These are phyloP conservation scores for Proctacanthus coquilletti DNA, from an alignment of 1,140 invertebrate genomes.

Conservation along the genomic window DNA sequence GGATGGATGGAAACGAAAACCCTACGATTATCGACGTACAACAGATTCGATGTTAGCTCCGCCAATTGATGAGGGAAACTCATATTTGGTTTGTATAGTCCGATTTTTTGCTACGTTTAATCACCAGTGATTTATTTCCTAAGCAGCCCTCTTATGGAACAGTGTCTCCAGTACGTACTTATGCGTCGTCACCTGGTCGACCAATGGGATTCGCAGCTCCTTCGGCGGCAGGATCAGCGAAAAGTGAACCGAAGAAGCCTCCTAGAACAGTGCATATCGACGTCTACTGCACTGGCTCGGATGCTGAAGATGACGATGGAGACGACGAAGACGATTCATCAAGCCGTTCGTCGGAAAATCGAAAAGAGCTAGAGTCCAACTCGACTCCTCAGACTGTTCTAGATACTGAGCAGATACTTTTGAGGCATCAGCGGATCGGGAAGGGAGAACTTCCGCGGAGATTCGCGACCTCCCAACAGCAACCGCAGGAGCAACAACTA, in stretches of 20 bases:
- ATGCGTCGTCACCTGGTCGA: too few species aligned
- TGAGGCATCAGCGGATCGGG: slow-evolving; percentile 38
- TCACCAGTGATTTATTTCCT: too few species aligned
- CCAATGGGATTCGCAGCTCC: slow-evolving; percentile 8
- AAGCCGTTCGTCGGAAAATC: slow-evolving; percentile 11
- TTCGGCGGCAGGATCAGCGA: slow-evolving; percentile 11
- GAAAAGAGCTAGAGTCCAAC: slow-evolving; percentile 22
- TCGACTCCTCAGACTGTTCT: slow-evolving; percentile 47
- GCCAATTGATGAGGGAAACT: slow-evolving; percentile 20
- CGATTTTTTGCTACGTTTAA: slow-evolving; percentile 3
- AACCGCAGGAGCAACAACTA: slow-evolving; percentile 8
- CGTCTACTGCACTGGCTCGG: slow-evolving; percentile 59
- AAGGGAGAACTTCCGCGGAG: slow-evolving; percentile 31
- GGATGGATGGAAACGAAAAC: slow-evolving; percentile 6
- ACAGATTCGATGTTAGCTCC: slow-evolving; percentile 10
- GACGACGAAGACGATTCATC: slow-evolving; percentile 23
- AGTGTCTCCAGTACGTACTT: too few species aligned
- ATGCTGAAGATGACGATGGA: slow-evolving; percentile 37
- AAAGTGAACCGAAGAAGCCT: slow-evolving; percentile 34
- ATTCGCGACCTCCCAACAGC: slow-evolving; percentile 6
- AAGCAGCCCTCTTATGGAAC: not conserved
- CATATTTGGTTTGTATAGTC: slow-evolving; percentile 18
- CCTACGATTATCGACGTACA: slow-evolving; percentile 19
- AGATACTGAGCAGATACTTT: slow-evolving; percentile 40
- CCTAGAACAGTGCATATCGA: slow-evolving; percentile 60